Percentiles rank a stretch among this genome's conserved stretches.
Evolutionary conservation across 1,140 invertebrate genomes (phyloP).

Genomic region (Tyrophagus putrescentiae): DNA sequence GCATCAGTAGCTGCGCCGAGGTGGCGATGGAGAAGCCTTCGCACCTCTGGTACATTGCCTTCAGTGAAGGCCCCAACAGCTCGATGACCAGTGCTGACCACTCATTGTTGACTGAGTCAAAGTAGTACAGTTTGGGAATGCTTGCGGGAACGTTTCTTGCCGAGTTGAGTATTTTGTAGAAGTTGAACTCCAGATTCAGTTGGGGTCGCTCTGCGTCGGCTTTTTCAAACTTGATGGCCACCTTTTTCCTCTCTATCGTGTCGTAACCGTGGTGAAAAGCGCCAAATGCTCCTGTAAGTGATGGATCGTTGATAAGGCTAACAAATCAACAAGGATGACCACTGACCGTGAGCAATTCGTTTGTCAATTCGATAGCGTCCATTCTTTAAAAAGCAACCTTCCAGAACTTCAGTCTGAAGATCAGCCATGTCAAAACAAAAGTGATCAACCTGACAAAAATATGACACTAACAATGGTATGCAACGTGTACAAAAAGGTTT

Average conservation of each 20-base stretch:
- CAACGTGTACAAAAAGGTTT: too few species aligned
- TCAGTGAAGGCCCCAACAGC: conserved; percentile 27
- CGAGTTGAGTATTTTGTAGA: conserved; percentile 6
- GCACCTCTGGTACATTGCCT: conserved; percentile 28
- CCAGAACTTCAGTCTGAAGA: too few species aligned
- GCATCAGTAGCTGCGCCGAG: conserved; percentile 24
- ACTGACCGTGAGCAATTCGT: too few species aligned
- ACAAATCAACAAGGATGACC: too few species aligned
- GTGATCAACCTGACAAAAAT: too few species aligned
- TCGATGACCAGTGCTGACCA: conserved; percentile 27
- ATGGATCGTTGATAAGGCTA: too few species aligned
- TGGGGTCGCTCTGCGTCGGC: conserved; percentile 4
- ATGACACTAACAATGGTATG: too few species aligned
- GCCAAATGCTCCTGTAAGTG: conserved; percentile 16
- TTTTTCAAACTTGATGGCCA: conserved; percentile 15
- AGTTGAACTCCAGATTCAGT: conserved; percentile 9
- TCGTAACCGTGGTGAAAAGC: conserved; percentile 5
- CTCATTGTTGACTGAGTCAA: background rate
- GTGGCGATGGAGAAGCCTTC: conserved; percentile 26
- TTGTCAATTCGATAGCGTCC: too few species aligned
- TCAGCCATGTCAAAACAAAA: too few species aligned
- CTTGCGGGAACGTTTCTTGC: background rate
- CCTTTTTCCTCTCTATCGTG: background rate
- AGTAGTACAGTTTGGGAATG: conserved; percentile 10
- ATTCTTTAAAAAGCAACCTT: too few species aligned